These are phyloP conservation scores for Zaprionus africanus DNA, from an alignment of 1,140 invertebrate species.

Conservation along the genomic window DNA sequence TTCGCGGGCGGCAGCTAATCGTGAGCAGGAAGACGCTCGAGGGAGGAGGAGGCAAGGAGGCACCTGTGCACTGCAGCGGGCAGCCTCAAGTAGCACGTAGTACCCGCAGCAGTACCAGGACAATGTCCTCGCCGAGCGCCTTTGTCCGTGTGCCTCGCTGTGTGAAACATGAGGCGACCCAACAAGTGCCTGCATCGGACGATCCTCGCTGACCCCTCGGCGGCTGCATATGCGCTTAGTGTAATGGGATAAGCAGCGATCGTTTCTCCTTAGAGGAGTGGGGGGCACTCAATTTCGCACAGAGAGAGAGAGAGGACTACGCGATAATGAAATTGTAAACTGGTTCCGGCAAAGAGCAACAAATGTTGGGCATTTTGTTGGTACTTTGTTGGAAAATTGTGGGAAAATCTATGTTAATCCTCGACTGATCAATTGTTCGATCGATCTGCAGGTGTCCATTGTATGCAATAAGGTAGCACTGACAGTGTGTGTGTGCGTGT, in stretches of 20 bases:
- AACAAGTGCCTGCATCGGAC: constrained; percentile 38
- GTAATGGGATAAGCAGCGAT: constrained; percentile 75
- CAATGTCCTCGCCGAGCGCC: constrained; percentile 59
- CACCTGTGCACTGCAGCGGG: constrained; percentile 29
- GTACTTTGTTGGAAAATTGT: constrained; percentile 68
- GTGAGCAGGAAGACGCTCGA: background rate
- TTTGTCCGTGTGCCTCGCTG: constrained; percentile 35
- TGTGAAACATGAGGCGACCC: constrained; percentile 68
- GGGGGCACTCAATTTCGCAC: constrained; percentile 35
- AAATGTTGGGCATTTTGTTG: constrained; percentile 42
- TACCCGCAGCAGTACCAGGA: constrained; percentile 21
- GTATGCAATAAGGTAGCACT: constrained; percentile 18
- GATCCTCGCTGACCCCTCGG: constrained; percentile 20
- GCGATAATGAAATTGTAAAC: constrained; percentile 79
- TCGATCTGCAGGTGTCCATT: constrained; percentile 67
- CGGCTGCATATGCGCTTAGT: constrained; percentile 62
- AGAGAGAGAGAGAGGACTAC: constrained; percentile 19
- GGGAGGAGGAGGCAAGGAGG: constrained; percentile 22
- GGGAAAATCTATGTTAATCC: constrained; percentile 78
- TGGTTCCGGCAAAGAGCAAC: constrained; percentile 59
- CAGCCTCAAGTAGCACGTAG: constrained; percentile 45
- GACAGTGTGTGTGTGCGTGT: background rate
- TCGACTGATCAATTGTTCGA: constrained; percentile 68
- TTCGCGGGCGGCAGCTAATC: constrained; percentile 39
- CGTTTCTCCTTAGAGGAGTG: background rate